Evolutionary conservation across 2,888 invertebrate genomes (phyloP).

Genomic region (Sericinus montela): DNA sequence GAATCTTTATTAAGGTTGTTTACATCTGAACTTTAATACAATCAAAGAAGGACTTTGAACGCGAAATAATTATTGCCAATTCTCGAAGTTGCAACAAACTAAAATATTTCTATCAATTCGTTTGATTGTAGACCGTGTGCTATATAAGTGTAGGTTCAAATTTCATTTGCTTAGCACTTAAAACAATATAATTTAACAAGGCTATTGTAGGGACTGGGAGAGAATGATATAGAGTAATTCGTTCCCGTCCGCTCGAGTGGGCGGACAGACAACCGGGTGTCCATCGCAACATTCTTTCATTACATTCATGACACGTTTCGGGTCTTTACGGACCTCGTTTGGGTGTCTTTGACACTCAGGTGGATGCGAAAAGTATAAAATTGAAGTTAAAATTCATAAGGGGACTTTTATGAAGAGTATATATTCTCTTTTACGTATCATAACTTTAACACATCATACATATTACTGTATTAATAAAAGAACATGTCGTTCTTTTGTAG

Average conservation of each 20-base stretch:
- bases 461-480: too few species aligned
- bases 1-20: too few species aligned
- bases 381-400: slow-evolving; percentile 10
- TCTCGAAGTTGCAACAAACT: slow-evolving; percentile 14
- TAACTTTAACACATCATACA: too few species aligned
- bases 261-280: slow-evolving; percentile 11
- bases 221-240: slow-evolving; percentile 14
- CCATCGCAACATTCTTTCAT: slow-evolving; percentile 18
- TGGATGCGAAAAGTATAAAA: slow-evolving; percentile 13
- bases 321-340: slow-evolving; percentile 9
- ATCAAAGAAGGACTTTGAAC: slow-evolving; percentile 17
- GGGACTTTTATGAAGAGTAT: neutral
- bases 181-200: slow-evolving; percentile 13
- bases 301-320: slow-evolving; percentile 24
- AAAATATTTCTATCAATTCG: neutral
- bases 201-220: slow-evolving; percentile 17
- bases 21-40: neutral
- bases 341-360: slow-evolving; percentile 5
- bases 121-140: neutral
- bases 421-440: too few species aligned
- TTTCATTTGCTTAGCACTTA: neutral
- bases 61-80: slow-evolving; percentile 17
- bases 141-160: neutral
- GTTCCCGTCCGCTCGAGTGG: slow-evolving; percentile 11
- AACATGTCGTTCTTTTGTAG: too few species aligned